Evolutionary conservation across 2,888 invertebrate species (phyloP), one percentile per base, ranked within the genome.

Genomic region (Meiosimyza platycephala): DNA sequence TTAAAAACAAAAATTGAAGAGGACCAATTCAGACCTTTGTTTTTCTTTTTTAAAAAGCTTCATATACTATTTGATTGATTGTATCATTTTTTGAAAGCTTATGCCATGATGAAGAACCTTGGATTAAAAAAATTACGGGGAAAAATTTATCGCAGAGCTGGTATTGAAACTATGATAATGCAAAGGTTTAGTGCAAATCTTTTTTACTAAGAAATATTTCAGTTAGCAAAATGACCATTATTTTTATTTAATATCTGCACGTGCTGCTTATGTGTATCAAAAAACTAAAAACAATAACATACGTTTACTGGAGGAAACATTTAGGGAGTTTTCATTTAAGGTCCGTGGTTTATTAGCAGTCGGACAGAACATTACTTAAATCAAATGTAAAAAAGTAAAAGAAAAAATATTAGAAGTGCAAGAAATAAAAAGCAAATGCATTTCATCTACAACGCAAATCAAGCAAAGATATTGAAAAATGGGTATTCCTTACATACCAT

Each of bases 401-500:
- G 12, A 60, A 51, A 51, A 52, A 9, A 33, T 6, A n/a, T 16
- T 51, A 22, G 60, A 11, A 16, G 6, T 13, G 16, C 40, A 40
- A 18, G 16, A 62, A 28, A 50, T 28, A 15, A 33, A 57, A 6
- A n/a, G 13, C 16, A 65, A 51, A 52, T 22, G 22, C 11, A 22
- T n/a, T 7, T 5, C 40, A 40, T 51, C 13, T 33, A 62, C 22
- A 47, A 52, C 9, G 1, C 16, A 18, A 48, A 48, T 68, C 15
- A 15, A 13, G 40, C n/a, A 54, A 13, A 18, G 47, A 11, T 9
- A 63, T 16, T 28, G 40, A 63, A 55, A 48, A 16, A 52, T 60
- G 40, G 13, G 18, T 16, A 33, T 16, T 51, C 11, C 22, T 54
- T 16, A 22, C 77, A 79, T 72, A 87, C 86, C 86, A 71, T 87